These are phyloP conservation scores for Scaptodrosophila latifasciaeformis DNA, from an alignment of 2,888 invertebrate species.

Conservation along the genomic window DNA sequence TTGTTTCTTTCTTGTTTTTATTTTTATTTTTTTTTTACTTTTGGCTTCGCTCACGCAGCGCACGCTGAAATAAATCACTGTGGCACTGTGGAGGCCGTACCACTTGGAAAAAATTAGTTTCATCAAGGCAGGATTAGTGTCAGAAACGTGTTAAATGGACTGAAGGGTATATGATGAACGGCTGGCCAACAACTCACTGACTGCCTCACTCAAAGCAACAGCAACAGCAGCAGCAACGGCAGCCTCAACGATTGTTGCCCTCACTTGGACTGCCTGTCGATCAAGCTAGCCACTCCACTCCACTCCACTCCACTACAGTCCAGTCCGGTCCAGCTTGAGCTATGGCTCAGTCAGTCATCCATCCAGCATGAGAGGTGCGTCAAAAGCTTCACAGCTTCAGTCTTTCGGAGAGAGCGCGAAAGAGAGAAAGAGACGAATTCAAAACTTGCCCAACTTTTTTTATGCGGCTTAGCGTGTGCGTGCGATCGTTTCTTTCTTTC, in stretches of 20 bases:
- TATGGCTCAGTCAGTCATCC: conserved; percentile 25
- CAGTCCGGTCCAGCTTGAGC: conserved; percentile 29
- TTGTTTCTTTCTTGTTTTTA: no score
- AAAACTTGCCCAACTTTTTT: conserved; percentile 23
- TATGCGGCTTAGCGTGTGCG: conserved; percentile 14
- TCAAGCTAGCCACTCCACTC: conserved; percentile 25
- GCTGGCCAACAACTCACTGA: conserved; percentile 40
- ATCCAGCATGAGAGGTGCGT: no score
- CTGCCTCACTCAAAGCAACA: conserved; percentile 14
- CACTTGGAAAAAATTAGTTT: conserved; percentile 75
- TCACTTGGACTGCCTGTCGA: conserved; percentile 33
- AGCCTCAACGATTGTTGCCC: no score
- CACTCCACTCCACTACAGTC: no score
- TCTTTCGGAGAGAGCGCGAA: not conserved
- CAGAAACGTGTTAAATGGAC: conserved; percentile 76
- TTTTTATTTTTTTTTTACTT: no score
- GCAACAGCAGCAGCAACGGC: no score
- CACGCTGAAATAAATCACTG: conserved; percentile 72
- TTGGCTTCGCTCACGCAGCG: conserved; percentile 65
- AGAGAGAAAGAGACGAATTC: conserved; percentile 16
- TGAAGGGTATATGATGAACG: conserved; percentile 75
- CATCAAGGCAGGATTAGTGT: conserved; percentile 76
- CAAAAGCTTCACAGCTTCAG: no score
- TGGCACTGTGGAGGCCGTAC: conserved; percentile 58
- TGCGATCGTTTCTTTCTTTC: conserved; percentile 18